Conservation (phyloP, 2,888 invertebrate species). For the Rambutsinella grinnellia region DNA sequence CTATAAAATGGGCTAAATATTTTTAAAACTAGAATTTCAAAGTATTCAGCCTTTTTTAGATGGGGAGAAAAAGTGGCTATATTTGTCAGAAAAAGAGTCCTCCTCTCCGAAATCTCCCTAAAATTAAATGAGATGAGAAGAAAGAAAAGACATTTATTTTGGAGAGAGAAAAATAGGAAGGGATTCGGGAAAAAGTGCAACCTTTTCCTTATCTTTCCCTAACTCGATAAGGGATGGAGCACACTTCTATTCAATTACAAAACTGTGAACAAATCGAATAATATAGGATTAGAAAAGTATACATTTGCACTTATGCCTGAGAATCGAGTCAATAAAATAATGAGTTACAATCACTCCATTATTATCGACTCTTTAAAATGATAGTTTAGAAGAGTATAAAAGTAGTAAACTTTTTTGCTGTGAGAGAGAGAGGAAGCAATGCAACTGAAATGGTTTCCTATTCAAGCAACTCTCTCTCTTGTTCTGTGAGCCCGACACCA, state of each 20-base stretch:
- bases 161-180: not conserved
- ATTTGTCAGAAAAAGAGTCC: too few relatives aligned
- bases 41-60: too few relatives aligned
- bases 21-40: too few relatives aligned
- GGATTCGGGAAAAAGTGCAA: not conserved
- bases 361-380: slow-evolving; percentile 10
- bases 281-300: not conserved
- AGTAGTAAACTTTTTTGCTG: too few relatives aligned
- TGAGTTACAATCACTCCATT: not conserved
- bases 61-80: too few relatives aligned
- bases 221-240: not conserved
- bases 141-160: not conserved
- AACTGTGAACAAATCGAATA: slow-evolving; percentile 24
- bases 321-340: not conserved
- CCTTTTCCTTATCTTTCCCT: not conserved
- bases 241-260: not conserved
- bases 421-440: too few relatives aligned
- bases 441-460: too few relatives aligned
- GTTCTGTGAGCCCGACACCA: too few relatives aligned
- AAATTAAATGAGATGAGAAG: not conserved
- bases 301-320: not conserved
- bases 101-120: not conserved
- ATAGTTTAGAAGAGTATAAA: too few relatives aligned
- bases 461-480: too few relatives aligned
- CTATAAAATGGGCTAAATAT: slow-evolving; percentile 1